Base-by-base conservation (phyloP, 2,888 invertebrate genomes). In the Terebella lapidaria region DNA sequence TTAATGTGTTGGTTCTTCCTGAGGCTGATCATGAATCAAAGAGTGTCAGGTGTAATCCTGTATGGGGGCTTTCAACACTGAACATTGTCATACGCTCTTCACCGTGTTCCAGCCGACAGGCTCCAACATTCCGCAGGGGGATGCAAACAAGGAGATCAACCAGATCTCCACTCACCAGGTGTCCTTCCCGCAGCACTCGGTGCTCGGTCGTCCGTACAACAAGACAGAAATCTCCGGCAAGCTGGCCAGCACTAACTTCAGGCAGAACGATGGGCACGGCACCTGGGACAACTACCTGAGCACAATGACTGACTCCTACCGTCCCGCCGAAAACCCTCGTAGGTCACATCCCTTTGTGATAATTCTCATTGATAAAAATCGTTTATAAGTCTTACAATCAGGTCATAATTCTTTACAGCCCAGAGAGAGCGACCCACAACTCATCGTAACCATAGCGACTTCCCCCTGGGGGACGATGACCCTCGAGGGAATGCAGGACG, bases 121-220 rank as follows among this genome's bases (percentile, higher is more conserved):
- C 49, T 70, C 74, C 26, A 76, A 71, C 61, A 71, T 77, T 15
- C 77, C 77, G 2, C 62, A 63, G 28, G 77, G 77, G 5, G 77
- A 77, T 61, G 65, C 66, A 1, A 69, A 65, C 25, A 75, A 75
- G 58, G 70, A 71, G 28, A 59, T 59, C 1, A 64, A 64, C 49
- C 63, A 67, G 51, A 67, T 66, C 46, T 74, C 75, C 10, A 72
- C 72, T 0, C 74, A 73, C 68, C 68, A 69, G 57, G 65, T 64
- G 1, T 72, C 74, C 2, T 65, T 53, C 55, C 56, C 57, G 57
- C 51, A 58, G 3, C 67, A 66, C 22, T 61, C 61, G 35, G 56
- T 62, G 35, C 61, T 55, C 24, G 56, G 58, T 25, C 59, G 57
- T 25, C 61, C 64, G 10, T 75, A 75, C 61, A 67, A 64, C 52